Base-by-base conservation (phyloP, 2,888 invertebrate genomes). In the Balanococcus diminutus region DNA sequence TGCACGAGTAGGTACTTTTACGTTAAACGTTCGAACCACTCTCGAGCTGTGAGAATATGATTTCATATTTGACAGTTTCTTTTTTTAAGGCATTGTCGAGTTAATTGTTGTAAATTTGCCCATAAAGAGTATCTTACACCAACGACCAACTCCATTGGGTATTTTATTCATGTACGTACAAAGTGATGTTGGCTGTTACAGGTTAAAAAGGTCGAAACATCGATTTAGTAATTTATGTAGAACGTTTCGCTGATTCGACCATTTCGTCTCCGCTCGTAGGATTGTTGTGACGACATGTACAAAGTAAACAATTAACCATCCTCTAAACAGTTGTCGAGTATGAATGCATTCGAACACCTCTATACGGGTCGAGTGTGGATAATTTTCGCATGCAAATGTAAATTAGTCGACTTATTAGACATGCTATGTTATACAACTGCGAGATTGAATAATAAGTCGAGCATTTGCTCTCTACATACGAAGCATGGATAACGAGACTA, bases 391-490 rank as follows among this genome's bases (percentile, higher is more conserved):
- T 32, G 75, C 75, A 32, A 75, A 75, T 75, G 75, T 32, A 75
- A 75, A 75, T 75, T 75, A 75, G 31, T 75, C 32, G 75, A 75
- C 75, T 75, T 32, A 75, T 75, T 75, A 75, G 75, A 75, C 75
- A 31, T 75, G 75, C n/a, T 19, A 32, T 32, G 75, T 75, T 75
- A 75, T 32, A 75, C 75, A 75, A 75, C 32, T 32, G 19, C 19
- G 75, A 11, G 75, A 19, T 75, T 32, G 75, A 75, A 75, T 75
- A 75, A 32, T 67, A 67, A 51, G 61, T 28, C 28, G 61, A 32
- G 75, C 75, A 75, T 75, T 75, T 75, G 75, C 32, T 25, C 61
- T 67, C 14, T 75, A 32, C 61, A 75, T 36, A 32, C 75, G 36
- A 51, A 51, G 19, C 19, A 51, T 19, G 51, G 51, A 51, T 51